Evolutionary conservation across 2,797 vertebrate genomes (phyloP).

Genomic region (Phalanger gymnotis): DNA sequence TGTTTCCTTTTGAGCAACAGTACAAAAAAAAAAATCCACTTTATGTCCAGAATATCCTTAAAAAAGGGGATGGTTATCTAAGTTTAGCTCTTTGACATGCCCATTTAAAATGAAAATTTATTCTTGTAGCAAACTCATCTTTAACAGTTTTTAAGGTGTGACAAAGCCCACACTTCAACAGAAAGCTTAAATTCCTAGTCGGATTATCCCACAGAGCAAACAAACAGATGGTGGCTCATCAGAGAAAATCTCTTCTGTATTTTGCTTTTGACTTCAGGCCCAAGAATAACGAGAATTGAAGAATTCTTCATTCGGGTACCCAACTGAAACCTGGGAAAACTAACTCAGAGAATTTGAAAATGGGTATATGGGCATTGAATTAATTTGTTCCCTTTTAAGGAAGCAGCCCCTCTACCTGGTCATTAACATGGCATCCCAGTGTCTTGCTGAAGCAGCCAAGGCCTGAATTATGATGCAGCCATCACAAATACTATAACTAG

Average conservation of each 20-base stretch:
- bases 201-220: conserved; percentile 17
- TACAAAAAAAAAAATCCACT: neutral
- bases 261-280: conserved; percentile 35
- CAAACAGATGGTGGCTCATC: conserved; percentile 24
- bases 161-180: conserved; percentile 13
- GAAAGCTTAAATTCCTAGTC: conserved; percentile 45
- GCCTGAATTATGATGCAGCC: neutral
- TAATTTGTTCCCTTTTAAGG: conserved; percentile 35
- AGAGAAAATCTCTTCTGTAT: conserved; percentile 31
- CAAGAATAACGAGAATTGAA: conserved; percentile 39
- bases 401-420: conserved; percentile 55
- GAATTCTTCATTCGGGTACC: conserved; percentile 14
- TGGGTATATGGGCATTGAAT: conserved; percentile 27
- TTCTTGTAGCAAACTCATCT: conserved; percentile 48
- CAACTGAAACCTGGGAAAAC: conserved; percentile 43
- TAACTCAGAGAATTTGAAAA: conserved; percentile 40
- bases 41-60: neutral
- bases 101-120: conserved; percentile 16
- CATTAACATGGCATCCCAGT: conserved; percentile 26
- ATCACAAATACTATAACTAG: neutral
- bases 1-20: conserved; percentile 6
- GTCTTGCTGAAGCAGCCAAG: conserved; percentile 47
- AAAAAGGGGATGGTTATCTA: conserved; percentile 10
- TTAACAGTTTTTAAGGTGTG: neutral
- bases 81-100: neutral